phyloP scores from a whole-genome alignment of 2,888 invertebrate species.

The Drosophila helvetica region DNA sequence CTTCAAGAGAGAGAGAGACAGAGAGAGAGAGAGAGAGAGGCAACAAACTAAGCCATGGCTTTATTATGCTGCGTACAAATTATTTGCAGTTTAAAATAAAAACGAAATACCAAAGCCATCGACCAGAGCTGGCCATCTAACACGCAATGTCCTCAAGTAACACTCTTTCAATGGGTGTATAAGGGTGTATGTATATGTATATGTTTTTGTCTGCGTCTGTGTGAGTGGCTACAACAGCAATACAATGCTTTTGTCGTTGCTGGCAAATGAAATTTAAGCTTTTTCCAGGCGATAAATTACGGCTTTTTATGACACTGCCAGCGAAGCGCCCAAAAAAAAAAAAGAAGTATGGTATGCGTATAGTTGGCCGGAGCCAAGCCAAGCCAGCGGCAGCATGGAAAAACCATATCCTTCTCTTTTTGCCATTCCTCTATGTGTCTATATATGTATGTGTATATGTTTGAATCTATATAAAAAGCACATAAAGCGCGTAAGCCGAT shows the following conservation, averaged over 20 bases:
- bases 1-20: conserved; percentile 38
- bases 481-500: conserved; percentile 76
- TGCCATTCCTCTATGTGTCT: background rate
- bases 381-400: conserved; percentile 20
- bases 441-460: conserved; percentile 20
- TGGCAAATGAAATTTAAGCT: conserved; percentile 81
- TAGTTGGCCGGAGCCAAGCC: conserved; percentile 60
- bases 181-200: background rate
- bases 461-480: conserved; percentile 45
- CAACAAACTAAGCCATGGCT: conserved; percentile 52
- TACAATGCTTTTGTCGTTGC: conserved; percentile 67
- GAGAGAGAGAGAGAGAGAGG: background rate
- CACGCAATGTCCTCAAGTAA: conserved; percentile 46
- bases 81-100: conserved; percentile 62
- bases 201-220: conserved; percentile 13
- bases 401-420: conserved; percentile 15
- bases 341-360: conserved; percentile 58
- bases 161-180: conserved; percentile 18
- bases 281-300: conserved; percentile 81
- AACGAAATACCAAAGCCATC: conserved; percentile 33
- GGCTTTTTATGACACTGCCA: conserved; percentile 76
- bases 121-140: conserved; percentile 56
- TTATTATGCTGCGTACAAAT: conserved; percentile 62
- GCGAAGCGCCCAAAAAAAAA: conserved; percentile 54
- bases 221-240: conserved; percentile 54